These are phyloP conservation scores for Catalaphyllia jardinei DNA, from an alignment of 64 coral and sea anemone genomes.

Conservation along the genomic window DNA sequence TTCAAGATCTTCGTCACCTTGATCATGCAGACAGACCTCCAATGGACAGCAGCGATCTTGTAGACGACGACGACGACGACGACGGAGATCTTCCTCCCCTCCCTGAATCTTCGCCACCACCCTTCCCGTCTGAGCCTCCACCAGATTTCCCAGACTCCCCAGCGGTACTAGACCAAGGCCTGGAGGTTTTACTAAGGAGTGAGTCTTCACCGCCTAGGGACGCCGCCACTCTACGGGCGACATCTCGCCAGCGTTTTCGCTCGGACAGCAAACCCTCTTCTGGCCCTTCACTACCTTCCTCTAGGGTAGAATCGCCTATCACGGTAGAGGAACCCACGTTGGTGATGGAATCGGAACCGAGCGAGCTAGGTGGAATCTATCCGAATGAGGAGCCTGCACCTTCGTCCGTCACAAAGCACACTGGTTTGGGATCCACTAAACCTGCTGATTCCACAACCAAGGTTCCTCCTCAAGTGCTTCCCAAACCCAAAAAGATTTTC, in stretches of 20 bases:
- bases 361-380: background rate
- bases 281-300: slow-evolving; percentile 7
- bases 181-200: slow-evolving; percentile 28
- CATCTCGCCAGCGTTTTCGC: slow-evolving; percentile 34
- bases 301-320: slow-evolving; percentile 10
- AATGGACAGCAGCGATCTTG: slow-evolving; percentile 13
- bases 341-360: slow-evolving; percentile 20
- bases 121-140: slow-evolving; percentile 60
- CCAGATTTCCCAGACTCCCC: slow-evolving; percentile 49
- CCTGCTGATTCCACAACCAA: background rate
- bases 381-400: background rate
- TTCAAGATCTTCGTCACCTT: slow-evolving; percentile 44
- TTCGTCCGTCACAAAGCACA: background rate
- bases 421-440: background rate
- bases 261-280: slow-evolving; percentile 16
- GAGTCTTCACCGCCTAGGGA: slow-evolving; percentile 69
- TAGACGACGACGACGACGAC: slow-evolving; percentile 20
- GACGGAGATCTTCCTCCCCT: slow-evolving; percentile 57
- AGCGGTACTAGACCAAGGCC: slow-evolving; percentile 16
- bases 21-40: background rate
- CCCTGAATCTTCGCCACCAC: slow-evolving; percentile 66
- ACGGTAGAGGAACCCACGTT: slow-evolving; percentile 12
- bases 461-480: slow-evolving; percentile 68
- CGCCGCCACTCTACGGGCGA: slow-evolving; percentile 53
- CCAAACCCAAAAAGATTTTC: slow-evolving; percentile 62